Percentiles rank a stretch among this genome's conserved stretches.
These are phyloP conservation scores for Coryphaenoides rupestris DNA, from an alignment of 2,113 vertebrate species.

Conservation along the genomic window DNA sequence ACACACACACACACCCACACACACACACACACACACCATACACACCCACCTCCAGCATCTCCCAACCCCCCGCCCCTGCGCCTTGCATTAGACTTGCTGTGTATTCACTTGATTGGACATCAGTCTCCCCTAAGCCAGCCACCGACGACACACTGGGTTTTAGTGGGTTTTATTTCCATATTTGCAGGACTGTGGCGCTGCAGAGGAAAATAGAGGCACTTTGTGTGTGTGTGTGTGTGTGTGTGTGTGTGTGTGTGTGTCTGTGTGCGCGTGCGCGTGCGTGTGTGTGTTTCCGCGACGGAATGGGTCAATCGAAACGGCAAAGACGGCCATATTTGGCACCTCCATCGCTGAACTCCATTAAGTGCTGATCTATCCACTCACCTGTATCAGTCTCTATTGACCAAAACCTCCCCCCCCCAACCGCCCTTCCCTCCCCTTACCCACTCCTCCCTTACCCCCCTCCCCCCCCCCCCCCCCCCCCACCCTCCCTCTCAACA, in stretches of 20 bases:
- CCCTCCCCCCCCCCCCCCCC: too few species aligned
- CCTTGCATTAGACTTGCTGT: conserved; percentile 32
- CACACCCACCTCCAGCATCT: too few species aligned
- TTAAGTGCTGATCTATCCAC: too few species aligned
- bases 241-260: not conserved
- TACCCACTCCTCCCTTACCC: too few species aligned
- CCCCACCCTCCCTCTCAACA: too few species aligned
- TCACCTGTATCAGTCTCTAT: too few species aligned
- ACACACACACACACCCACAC: too few species aligned
- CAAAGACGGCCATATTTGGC: conserved; percentile 34
- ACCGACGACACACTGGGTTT: conserved; percentile 50
- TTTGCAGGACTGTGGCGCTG: conserved; percentile 41
- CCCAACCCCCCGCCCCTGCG: too few species aligned
- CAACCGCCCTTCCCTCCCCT: too few species aligned
- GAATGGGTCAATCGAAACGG: conserved; percentile 13
- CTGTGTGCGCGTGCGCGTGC: not conserved
- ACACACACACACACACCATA: too few species aligned
- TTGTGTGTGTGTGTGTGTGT: not conserved
- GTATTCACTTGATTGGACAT: conserved; percentile 59
- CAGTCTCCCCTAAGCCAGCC: conserved; percentile 43
- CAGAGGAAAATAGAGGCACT: conserved; percentile 25
- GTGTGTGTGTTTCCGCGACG: not conserved
- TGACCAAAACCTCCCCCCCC: too few species aligned
- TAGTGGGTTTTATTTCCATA: too few species aligned
- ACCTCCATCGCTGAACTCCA: conserved; percentile 16